Conservation (phyloP, 2,797 vertebrate genomes). For the Myotis planiceps region DNA sequence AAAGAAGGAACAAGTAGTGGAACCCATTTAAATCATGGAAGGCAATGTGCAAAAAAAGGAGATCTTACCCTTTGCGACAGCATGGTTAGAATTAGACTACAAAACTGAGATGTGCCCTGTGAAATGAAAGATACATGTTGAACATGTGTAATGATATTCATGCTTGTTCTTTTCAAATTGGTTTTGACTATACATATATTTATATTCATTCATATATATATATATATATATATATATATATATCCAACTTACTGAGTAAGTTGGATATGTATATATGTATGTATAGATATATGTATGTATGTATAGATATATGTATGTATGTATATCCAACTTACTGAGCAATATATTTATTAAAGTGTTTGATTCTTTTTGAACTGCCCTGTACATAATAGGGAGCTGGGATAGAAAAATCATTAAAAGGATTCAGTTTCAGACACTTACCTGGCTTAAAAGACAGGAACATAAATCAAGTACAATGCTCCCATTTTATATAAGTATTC, state of each 20-base stretch:
- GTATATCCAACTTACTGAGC: background rate
- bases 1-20: background rate
- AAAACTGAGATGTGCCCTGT: background rate
- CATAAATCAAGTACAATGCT: constrained; percentile 20
- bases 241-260: background rate
- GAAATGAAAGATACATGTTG: background rate
- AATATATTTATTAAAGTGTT: background rate
- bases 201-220: too few relatives aligned
- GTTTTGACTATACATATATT: background rate
- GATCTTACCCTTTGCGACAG: too few relatives aligned
- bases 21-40: background rate
- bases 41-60: background rate
- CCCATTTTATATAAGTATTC: background rate
- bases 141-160: background rate
- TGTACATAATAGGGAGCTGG: background rate
- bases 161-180: background rate
- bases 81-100: background rate
- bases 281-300: background rate
- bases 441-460: background rate
- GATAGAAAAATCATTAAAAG: background rate
- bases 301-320: background rate
- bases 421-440: background rate
- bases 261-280: background rate
- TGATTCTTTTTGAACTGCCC: background rate
- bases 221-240: background rate